Percentiles rank a stretch among this genome's conserved stretches.
phyloP scores from a whole-genome alignment of 2,797 vertebrate species.

The Amphiprion clarkii region DNA sequence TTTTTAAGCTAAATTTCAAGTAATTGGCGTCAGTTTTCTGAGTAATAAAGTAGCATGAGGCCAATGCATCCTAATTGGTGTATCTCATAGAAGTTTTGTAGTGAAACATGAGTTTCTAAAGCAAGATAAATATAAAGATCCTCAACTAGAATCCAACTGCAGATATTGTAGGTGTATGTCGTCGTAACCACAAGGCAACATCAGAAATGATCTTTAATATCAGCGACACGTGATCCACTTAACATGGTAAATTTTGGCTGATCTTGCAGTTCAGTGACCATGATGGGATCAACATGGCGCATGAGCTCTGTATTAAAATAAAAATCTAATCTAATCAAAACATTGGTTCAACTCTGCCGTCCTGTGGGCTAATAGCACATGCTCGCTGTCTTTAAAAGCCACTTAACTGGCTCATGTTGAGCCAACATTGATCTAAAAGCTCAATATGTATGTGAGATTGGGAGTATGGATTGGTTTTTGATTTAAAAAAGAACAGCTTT shows the following conservation, averaged over 20 bases:
- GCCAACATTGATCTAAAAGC: constrained; percentile 29
- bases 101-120: too few relatives aligned
- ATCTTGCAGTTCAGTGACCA: too few relatives aligned
- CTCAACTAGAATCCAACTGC: too few relatives aligned
- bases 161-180: too few relatives aligned
- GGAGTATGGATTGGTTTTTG: constrained; percentile 41
- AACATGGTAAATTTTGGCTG: too few relatives aligned
- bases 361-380: constrained; percentile 14
- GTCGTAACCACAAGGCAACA: too few relatives aligned
- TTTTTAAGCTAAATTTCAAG: not conserved
- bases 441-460: constrained; percentile 15
- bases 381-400: constrained; percentile 40
- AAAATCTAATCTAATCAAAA: not conserved
- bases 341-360: constrained; percentile 1
- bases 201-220: too few relatives aligned
- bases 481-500: constrained; percentile 23
- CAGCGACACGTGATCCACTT: too few relatives aligned
- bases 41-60: not conserved
- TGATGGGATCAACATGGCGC: not conserved
- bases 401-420: constrained; percentile 37
- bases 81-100: not conserved
- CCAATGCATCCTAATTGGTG: not conserved
- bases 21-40: not conserved
- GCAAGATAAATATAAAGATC: too few relatives aligned
- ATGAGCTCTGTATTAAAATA: not conserved